phyloP scores from a whole-genome alignment of 2,113 vertebrate genomes.

The Pelodiscus sinensis region DNA sequence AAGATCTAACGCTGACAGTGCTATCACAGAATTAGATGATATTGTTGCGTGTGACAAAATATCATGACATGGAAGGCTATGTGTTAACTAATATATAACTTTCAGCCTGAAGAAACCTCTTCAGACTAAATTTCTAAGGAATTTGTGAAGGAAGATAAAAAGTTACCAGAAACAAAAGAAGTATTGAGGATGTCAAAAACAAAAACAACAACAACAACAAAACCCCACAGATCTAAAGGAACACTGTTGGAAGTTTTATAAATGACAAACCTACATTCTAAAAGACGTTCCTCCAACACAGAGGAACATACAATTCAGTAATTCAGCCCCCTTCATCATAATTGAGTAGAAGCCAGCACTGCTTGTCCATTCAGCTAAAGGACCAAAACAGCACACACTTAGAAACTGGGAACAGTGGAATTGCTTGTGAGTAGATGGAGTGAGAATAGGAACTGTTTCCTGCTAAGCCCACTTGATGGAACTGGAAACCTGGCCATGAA shows the following conservation, averaged over 20 bases:
- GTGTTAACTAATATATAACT: not conserved
- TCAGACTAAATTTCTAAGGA: conserved; percentile 1
- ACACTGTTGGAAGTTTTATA: conserved; percentile 56
- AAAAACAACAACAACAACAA: not conserved
- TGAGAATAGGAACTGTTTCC: conserved; percentile 52
- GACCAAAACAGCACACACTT: conserved; percentile 56
- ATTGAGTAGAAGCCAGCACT: conserved; percentile 4
- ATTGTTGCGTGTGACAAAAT: not conserved
- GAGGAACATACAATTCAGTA: conserved; percentile 58
- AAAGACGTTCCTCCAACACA: conserved; percentile 61
- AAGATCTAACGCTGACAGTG: not conserved
- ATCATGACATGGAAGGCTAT: not conserved
- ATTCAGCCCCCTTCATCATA: conserved; percentile 65
- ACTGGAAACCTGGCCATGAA: not conserved
- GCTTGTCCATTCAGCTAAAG: conserved; percentile 68
- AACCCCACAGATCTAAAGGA: conserved; percentile 13
- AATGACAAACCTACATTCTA: conserved; percentile 71
- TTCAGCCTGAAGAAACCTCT: conserved; percentile 24
- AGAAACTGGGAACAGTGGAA: conserved; percentile 19
- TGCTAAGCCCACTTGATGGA: conserved; percentile 2
- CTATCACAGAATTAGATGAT: not conserved
- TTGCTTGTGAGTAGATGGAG: conserved; percentile 17
- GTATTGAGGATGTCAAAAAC: conserved; percentile 20
- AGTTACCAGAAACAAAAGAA: conserved; percentile 39
- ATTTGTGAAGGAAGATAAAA: conserved; percentile 64